These are phyloP conservation scores for Theocolax elegans DNA, from an alignment of 1,140 invertebrate genomes.

Conservation along the genomic window DNA sequence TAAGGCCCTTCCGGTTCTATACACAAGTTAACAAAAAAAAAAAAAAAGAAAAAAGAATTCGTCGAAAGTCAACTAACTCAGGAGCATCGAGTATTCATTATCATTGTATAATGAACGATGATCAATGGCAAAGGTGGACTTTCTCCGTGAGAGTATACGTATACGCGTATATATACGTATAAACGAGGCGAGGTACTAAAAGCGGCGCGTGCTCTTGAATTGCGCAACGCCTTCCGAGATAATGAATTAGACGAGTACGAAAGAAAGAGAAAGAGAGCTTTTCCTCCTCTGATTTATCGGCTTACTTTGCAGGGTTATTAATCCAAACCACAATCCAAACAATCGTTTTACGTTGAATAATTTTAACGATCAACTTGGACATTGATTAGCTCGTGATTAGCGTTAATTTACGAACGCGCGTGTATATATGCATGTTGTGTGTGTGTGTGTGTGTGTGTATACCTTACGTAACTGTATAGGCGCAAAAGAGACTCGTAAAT, in stretches of 20 bases:
- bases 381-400: not conserved
- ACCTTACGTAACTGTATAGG: not conserved
- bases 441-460: not conserved
- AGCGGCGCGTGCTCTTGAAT: not conserved
- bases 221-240: not conserved
- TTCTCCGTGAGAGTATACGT: not conserved
- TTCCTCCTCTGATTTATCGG: not conserved
- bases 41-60: too few relatives aligned
- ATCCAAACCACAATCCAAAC: not conserved
- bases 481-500: not conserved
- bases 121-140: not conserved
- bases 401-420: not conserved
- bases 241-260: slow-evolving; percentile 7
- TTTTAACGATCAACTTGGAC: too few relatives aligned
- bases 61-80: too few relatives aligned
- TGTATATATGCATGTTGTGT: too few relatives aligned
- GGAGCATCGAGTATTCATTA: slow-evolving; percentile 14
- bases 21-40: too few relatives aligned
- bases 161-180: not conserved
- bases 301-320: not conserved
- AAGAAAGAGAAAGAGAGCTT: too few relatives aligned
- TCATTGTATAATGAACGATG: not conserved
- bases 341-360: not conserved
- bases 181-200: too few relatives aligned
- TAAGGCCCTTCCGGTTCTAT: too few relatives aligned